Percentiles rank a stretch among this genome's conserved stretches.
phyloP scores from a whole-genome alignment of 2,113 vertebrate species.

The Clupea harengus region DNA sequence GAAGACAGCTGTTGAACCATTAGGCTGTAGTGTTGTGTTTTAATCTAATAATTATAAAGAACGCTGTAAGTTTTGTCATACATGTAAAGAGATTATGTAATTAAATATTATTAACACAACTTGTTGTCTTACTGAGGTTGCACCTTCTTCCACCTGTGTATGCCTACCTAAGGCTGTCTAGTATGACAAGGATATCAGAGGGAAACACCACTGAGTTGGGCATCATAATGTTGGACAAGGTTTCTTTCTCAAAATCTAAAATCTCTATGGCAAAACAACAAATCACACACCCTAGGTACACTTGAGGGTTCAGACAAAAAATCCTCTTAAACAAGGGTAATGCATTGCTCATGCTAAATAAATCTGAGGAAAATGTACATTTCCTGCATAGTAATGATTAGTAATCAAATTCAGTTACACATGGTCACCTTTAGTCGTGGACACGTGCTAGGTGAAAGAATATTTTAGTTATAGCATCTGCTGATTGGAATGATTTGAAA shows the following conservation, averaged over 20 bases:
- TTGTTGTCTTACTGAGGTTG: background rate
- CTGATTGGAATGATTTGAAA: background rate
- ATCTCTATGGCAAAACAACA: background rate
- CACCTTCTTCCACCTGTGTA: background rate
- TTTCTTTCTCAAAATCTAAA: background rate
- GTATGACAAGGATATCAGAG: background rate
- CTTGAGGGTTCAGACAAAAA: no score
- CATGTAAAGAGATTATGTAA: constrained; percentile 73
- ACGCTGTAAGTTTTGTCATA: constrained; percentile 66
- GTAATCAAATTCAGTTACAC: background rate
- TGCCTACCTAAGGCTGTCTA: background rate
- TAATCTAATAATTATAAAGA: constrained; percentile 43
- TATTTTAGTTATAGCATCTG: background rate
- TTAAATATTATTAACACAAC: constrained; percentile 66
- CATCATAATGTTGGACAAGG: background rate
- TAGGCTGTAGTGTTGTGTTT: constrained; percentile 46
- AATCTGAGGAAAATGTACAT: background rate
- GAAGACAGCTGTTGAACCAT: constrained; percentile 20
- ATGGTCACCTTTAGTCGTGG: background rate
- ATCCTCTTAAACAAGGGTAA: no score
- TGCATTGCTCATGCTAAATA: background rate
- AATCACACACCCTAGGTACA: no score
- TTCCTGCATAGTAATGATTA: background rate
- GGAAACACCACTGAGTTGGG: background rate
- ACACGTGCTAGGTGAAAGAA: background rate